Conservation (phyloP, 2,888 invertebrate species). For the Euzophera pinguis region DNA sequence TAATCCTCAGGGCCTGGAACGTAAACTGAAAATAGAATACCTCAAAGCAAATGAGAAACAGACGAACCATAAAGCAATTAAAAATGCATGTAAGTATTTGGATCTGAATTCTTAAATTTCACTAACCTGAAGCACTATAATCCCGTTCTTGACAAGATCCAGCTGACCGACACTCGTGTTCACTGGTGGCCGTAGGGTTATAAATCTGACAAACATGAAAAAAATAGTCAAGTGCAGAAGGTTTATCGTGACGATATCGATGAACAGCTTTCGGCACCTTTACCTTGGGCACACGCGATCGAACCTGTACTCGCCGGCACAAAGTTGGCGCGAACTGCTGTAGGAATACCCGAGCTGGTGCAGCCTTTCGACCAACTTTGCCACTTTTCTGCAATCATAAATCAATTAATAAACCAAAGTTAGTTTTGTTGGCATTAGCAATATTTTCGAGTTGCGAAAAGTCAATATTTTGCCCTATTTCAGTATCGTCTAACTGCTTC, state of each 20-base stretch:
- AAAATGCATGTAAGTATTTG: too few relatives aligned
- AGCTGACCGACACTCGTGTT: constrained; percentile 53
- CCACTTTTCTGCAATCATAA: constrained; percentile 55
- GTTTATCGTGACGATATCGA: not conserved
- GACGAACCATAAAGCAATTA: too few relatives aligned
- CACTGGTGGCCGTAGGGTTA: constrained; percentile 66
- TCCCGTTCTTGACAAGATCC: constrained; percentile 61
- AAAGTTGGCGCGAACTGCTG: constrained; percentile 61
- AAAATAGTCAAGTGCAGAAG: not conserved
- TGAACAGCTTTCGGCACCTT: constrained; percentile 9
- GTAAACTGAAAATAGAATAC: too few relatives aligned
- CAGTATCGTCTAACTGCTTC: too few relatives aligned
- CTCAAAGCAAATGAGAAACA: too few relatives aligned
- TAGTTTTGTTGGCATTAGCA: too few relatives aligned
- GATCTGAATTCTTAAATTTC: not conserved
- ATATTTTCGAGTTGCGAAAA: too few relatives aligned
- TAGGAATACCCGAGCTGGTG: constrained; percentile 64
- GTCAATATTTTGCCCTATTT: too few relatives aligned
- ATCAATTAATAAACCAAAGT: not conserved
- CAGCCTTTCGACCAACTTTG: constrained; percentile 63
- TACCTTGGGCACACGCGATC: constrained; percentile 81
- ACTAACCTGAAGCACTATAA: constrained; percentile 69
- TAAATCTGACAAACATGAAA: constrained; percentile 55
- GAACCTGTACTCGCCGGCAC: constrained; percentile 74
- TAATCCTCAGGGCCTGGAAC: too few relatives aligned